These are phyloP conservation scores for Spilogale gracilis DNA, from an alignment of 2,113 vertebrate species.

Conservation along the genomic window DNA sequence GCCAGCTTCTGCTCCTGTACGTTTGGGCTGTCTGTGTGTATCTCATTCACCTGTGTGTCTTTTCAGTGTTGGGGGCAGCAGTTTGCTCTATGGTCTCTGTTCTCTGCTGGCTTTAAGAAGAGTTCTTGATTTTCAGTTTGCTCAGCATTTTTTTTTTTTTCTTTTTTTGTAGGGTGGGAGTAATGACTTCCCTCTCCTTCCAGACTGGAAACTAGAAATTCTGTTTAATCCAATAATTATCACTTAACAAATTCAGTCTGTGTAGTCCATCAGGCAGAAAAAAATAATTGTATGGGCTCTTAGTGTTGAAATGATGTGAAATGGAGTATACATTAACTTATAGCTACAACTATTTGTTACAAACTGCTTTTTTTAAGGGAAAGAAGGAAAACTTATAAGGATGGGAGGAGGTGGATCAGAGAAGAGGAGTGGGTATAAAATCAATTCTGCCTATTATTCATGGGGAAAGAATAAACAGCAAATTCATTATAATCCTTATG, in stretches of 20 bases:
- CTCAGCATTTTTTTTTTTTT: neutral
- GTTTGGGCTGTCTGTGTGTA: neutral
- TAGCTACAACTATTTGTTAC: neutral
- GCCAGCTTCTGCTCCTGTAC: neutral
- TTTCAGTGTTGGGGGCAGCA: fast-evolving
- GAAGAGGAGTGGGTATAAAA: conserved; percentile 18
- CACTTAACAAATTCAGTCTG: neutral
- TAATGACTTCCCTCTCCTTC: neutral
- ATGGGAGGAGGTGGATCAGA: neutral
- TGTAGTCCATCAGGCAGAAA: neutral
- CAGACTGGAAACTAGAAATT: neutral
- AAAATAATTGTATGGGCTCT: neutral
- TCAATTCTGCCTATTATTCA: conserved; percentile 63
- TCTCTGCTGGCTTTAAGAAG: neutral
- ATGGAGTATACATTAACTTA: neutral
- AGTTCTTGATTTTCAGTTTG: neutral
- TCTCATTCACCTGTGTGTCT: neutral
- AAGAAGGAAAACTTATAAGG: neutral
- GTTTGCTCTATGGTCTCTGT: neutral
- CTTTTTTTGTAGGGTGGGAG: neutral
- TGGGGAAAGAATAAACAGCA: conserved; percentile 40
- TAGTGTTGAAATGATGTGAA: neutral
- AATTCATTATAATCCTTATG: conserved; percentile 63
- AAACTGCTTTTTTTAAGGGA: neutral
- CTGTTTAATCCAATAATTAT: neutral